phyloP scores from a whole-genome alignment of 2,888 invertebrate species.

The Onchidella celtica region DNA sequence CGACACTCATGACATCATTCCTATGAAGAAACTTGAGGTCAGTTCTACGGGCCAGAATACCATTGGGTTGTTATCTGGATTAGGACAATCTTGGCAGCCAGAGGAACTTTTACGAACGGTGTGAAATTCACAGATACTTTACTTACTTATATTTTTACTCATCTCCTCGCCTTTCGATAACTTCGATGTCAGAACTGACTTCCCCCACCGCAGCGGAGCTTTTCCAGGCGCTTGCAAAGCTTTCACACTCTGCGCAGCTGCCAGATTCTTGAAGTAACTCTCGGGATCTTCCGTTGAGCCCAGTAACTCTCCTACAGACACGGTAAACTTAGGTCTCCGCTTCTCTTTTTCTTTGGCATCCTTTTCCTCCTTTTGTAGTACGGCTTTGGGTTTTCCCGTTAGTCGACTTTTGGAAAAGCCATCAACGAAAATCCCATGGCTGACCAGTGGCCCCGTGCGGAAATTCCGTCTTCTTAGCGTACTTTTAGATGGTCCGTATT shows the following conservation, averaged over 20 bases:
- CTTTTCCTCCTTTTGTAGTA: constrained; percentile 51
- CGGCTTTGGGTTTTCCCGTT: constrained; percentile 67
- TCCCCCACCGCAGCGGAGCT: background rate
- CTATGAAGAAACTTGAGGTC: too few species aligned
- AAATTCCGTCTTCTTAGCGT: constrained; percentile 62
- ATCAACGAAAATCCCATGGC: constrained; percentile 73
- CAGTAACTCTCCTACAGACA: constrained; percentile 19
- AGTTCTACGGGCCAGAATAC: too few species aligned
- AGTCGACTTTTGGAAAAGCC: constrained; percentile 73
- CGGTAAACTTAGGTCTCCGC: background rate
- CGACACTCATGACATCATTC: too few species aligned
- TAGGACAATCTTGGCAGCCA: too few species aligned
- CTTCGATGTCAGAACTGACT: background rate
- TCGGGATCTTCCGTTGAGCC: constrained; percentile 66
- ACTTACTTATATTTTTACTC: background rate
- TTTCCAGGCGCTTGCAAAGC: constrained; percentile 46
- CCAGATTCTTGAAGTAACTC: constrained; percentile 69
- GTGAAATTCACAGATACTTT: too few species aligned
- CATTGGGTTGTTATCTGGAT: too few species aligned
- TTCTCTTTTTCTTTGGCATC: constrained; percentile 39
- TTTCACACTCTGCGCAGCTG: constrained; percentile 59
- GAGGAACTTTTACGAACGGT: too few species aligned
- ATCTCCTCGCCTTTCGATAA: background rate
- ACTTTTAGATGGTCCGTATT: constrained; percentile 64
- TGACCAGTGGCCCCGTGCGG: constrained; percentile 68